Percentiles rank a stretch among this genome's conserved stretches.
Evolutionary conservation across 2,113 vertebrate species (phyloP).

Genomic region (Ia io): DNA sequence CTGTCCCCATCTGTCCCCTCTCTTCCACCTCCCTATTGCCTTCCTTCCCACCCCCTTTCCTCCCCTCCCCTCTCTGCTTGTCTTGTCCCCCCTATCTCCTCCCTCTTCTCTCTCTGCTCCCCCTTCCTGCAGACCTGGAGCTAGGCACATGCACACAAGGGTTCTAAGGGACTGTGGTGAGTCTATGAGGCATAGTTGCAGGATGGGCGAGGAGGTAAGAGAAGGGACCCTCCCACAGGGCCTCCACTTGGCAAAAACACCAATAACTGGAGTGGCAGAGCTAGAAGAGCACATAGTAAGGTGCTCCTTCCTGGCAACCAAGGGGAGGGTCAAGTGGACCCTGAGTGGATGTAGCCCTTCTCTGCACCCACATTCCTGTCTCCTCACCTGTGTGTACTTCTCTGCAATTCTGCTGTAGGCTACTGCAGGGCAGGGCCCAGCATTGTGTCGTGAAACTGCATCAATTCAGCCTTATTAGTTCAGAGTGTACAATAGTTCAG

Average conservation of each 20-base stretch:
- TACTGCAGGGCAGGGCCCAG: neutral
- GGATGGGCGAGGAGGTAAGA: neutral
- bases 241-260: neutral
- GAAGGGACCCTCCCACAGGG: neutral
- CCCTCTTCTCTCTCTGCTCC: neutral
- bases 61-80: neutral
- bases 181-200: neutral
- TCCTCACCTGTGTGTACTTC: neutral
- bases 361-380: neutral
- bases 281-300: neutral
- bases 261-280: neutral
- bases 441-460: rapidly evolving
- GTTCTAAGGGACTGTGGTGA: neutral
- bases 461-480: neutral
- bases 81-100: neutral
- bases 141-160: neutral
- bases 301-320: neutral
- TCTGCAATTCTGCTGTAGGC: too few relatives aligned
- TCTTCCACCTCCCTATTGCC: neutral
- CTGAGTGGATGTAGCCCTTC: neutral
- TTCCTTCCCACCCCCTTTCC: neutral
- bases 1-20: neutral
- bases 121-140: neutral
- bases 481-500: rapidly evolving
- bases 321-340: neutral